These are phyloP conservation scores for Acholoe squamosa DNA, from an alignment of 2,888 invertebrate species.

Conservation along the genomic window DNA sequence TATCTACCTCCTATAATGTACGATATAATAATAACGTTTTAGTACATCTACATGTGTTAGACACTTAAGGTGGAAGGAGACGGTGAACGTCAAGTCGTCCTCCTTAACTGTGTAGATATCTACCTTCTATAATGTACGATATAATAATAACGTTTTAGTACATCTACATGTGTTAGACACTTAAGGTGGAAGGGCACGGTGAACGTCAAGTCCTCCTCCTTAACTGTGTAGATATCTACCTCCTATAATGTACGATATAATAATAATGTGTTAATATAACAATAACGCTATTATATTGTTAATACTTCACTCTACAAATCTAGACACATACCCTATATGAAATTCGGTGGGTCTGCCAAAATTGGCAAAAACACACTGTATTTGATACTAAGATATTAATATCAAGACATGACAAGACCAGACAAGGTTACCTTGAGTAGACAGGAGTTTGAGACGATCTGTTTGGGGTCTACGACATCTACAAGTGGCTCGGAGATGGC, in stretches of 20 bases:
- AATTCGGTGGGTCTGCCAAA: too few relatives aligned
- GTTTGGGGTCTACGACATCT: conserved; percentile 99
- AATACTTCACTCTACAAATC: too few relatives aligned
- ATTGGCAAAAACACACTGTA: too few relatives aligned
- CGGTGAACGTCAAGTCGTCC: conserved; percentile 94
- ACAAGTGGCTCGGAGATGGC: conserved; percentile 99
- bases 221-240: conserved; percentile 99
- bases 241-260: conserved; percentile 85
- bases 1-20: conserved; percentile 91
- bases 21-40: background rate
- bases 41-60: too few relatives aligned
- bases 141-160: too few relatives aligned
- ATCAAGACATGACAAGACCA: too few relatives aligned
- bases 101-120: conserved; percentile 99
- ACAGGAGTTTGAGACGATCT: conserved; percentile 97
- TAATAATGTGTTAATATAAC: too few relatives aligned
- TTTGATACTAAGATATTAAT: too few relatives aligned
- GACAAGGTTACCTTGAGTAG: conserved; percentile 88
- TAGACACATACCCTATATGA: too few relatives aligned
- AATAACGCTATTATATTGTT: too few relatives aligned
- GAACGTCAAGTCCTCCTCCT: conserved; percentile 96
- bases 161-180: too few relatives aligned
- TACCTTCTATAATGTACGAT: conserved; percentile 88
- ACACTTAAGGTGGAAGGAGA: conserved; percentile 86
- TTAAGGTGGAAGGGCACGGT: conserved; percentile 88